These are phyloP conservation scores for Gymnosoma rotundatum DNA, from an alignment of 2,888 invertebrate genomes.

Conservation along the genomic window DNA sequence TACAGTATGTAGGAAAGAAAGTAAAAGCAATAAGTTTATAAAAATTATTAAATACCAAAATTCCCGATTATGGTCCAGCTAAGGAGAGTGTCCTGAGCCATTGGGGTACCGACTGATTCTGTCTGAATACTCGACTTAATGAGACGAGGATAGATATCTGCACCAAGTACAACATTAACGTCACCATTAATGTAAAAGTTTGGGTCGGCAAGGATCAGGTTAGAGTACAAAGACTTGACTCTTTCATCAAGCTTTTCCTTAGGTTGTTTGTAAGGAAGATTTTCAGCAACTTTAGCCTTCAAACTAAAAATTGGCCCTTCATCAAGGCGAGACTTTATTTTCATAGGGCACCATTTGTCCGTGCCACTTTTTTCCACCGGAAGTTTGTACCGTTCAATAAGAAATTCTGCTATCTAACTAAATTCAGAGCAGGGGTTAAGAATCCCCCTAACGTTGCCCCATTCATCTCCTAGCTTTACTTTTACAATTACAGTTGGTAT, in stretches of 20 bases:
- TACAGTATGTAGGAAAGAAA: too few relatives aligned
- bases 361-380: neutral
- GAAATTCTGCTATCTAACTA: neutral
- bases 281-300: neutral
- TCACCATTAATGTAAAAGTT: neutral
- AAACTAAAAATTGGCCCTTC: neutral
- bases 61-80: neutral
- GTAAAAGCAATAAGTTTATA: too few relatives aligned
- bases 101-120: neutral
- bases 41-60: neutral
- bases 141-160: neutral
- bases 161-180: neutral
- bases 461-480: neutral
- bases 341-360: neutral
- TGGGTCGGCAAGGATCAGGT: neutral
- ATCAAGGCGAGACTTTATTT: neutral
- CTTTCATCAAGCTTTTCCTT: neutral
- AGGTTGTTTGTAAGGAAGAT: neutral
- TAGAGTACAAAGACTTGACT: neutral
- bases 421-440: neutral
- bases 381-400: neutral
- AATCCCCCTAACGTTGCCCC: neutral
- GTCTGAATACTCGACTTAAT: neutral
- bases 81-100: neutral
- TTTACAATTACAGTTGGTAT: slow-evolving; percentile 1